These are phyloP conservation scores for Nesidiocoris tenuis DNA, from an alignment of 2,888 invertebrate species.

Conservation along the genomic window DNA sequence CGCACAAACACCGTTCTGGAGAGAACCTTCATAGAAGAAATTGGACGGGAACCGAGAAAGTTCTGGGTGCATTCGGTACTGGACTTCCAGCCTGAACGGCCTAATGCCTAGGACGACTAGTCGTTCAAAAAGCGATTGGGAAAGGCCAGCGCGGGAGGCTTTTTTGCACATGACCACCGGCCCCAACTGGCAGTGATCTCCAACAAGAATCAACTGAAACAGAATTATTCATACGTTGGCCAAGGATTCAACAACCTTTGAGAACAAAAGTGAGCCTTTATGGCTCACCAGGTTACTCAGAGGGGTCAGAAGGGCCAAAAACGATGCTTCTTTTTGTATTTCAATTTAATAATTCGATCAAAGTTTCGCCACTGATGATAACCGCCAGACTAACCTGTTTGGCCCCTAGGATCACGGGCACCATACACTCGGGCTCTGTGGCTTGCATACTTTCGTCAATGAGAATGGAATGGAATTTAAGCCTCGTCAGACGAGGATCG, in stretches of 20 bases:
- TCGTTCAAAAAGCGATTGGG: slow-evolving; percentile 95
- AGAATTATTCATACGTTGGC: slow-evolving; percentile 51
- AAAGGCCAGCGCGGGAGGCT: slow-evolving; percentile 93
- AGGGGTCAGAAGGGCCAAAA: no score
- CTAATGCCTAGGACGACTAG: slow-evolving; percentile 95
- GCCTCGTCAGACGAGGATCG: slow-evolving; percentile 85
- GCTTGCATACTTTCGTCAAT: slow-evolving; percentile 98
- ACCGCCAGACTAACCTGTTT: slow-evolving; percentile 67
- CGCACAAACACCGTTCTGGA: slow-evolving; percentile 98
- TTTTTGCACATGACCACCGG: slow-evolving; percentile 99
- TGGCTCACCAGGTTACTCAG: no score
- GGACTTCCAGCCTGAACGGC: slow-evolving; percentile 94
- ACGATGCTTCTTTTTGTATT: no score
- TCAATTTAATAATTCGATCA: no score
- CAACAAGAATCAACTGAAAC: slow-evolving; percentile 79
- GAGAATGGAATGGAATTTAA: slow-evolving; percentile 93
- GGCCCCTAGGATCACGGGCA: slow-evolving; percentile 95
- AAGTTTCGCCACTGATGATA: no score
- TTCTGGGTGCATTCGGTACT: slow-evolving; percentile 99
- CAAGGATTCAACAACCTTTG: no score
- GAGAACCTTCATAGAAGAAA: slow-evolving; percentile 97
- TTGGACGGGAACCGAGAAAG: slow-evolving; percentile 97
- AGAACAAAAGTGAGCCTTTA: no score
- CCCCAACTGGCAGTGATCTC: slow-evolving; percentile 98
- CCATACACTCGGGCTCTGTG: slow-evolving; percentile 98